These are phyloP conservation scores for Pogona vitticeps DNA, from an alignment of 2,113 vertebrate genomes.

Conservation along the genomic window DNA sequence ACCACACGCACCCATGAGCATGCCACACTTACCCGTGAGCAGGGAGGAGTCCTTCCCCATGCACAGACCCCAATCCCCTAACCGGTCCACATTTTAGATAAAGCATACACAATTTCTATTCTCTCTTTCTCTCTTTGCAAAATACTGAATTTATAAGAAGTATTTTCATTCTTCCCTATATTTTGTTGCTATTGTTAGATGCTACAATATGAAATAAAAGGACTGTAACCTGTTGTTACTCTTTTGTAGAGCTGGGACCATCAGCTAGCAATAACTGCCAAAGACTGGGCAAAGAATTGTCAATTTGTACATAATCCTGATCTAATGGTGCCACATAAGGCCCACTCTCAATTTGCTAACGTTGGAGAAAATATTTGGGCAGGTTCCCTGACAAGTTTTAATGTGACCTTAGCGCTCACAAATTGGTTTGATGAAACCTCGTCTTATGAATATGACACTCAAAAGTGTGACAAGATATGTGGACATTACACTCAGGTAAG, in stretches of 20 bases:
- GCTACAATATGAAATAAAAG: background rate
- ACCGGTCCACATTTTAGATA: too few species aligned
- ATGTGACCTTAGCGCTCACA: background rate
- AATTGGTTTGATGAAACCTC: slow-evolving; percentile 34
- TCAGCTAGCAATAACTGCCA: slow-evolving; percentile 62
- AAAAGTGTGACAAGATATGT: background rate
- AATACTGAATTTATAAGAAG: background rate
- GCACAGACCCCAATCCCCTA: too few species aligned
- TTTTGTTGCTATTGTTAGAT: background rate
- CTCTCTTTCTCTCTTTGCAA: background rate
- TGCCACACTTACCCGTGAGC: too few species aligned
- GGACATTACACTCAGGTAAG: slow-evolving; percentile 71
- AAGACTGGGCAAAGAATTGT: slow-evolving; percentile 63
- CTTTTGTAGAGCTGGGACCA: slow-evolving; percentile 70
- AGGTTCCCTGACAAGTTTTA: slow-evolving; percentile 34
- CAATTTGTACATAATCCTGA: slow-evolving; percentile 50
- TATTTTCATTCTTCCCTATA: background rate
- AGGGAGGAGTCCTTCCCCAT: too few species aligned
- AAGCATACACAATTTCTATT: too few species aligned
- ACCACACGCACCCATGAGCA: too few species aligned
- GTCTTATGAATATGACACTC: background rate
- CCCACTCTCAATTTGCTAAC: slow-evolving; percentile 40
- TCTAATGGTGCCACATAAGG: slow-evolving; percentile 27
- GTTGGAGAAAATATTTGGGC: slow-evolving; percentile 72
- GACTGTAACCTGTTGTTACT: background rate